A percentile compares a stretch with the other conserved stretches of the same genome.
Evolutionary conservation across 2,113 vertebrate genomes (phyloP).

Genomic region (Tenrec ecaudatus): DNA sequence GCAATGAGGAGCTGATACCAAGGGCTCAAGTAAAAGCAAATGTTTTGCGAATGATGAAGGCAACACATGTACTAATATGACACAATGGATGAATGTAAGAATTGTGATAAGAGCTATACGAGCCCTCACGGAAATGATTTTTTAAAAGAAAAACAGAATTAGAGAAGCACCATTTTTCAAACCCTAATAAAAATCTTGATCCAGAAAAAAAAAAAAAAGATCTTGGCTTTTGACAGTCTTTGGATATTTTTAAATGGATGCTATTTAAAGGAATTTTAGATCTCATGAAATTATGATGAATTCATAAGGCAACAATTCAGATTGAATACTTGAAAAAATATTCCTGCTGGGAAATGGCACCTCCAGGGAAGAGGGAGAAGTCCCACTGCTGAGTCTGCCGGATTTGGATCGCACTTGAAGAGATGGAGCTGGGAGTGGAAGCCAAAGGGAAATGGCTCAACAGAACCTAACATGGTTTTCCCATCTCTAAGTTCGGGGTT

Average conservation of each 20-base stretch:
- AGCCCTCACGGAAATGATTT: too few relatives aligned
- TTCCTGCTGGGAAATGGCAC: slow-evolving; percentile 56
- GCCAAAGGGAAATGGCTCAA: not conserved
- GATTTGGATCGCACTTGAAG: not conserved
- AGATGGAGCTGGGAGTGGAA: not conserved
- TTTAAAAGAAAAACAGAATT: too few relatives aligned
- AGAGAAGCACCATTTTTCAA: too few relatives aligned
- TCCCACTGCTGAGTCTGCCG: slow-evolving; percentile 40
- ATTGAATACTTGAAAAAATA: slow-evolving; percentile 58
- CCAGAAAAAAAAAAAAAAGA: not conserved
- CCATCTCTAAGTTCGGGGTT: slow-evolving; percentile 66
- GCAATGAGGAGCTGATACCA: too few relatives aligned
- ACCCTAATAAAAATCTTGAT: too few relatives aligned
- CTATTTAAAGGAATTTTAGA: slow-evolving; percentile 52
- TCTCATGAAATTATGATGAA: slow-evolving; percentile 57
- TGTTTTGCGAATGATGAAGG: too few relatives aligned
- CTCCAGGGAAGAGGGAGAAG: slow-evolving; percentile 54
- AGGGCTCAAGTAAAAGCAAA: too few relatives aligned
- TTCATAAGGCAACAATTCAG: slow-evolving; percentile 68
- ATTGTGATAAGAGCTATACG: too few relatives aligned
- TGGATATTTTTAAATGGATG: not conserved
- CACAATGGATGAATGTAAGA: too few relatives aligned
- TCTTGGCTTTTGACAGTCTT: not conserved
- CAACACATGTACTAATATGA: too few relatives aligned
- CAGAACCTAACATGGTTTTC: slow-evolving; percentile 41